Percentiles rank a stretch among this genome's conserved stretches.
phyloP scores from a whole-genome alignment of 2,797 vertebrate species.

The Heliangelus exortis region DNA sequence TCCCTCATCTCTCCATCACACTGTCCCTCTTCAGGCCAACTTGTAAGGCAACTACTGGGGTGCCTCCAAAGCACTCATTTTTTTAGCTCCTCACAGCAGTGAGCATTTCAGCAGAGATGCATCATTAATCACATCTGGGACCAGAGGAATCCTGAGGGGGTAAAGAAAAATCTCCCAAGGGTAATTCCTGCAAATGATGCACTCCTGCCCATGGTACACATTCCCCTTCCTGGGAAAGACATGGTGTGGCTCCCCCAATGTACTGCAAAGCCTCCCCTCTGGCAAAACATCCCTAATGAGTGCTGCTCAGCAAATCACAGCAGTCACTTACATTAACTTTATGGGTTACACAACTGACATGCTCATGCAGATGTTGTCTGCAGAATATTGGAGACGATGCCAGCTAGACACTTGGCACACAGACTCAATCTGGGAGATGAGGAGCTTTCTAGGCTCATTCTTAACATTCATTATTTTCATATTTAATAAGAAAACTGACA shows the following conservation, averaged over 20 bases:
- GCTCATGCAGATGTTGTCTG: slow-evolving; percentile 45
- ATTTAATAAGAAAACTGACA: slow-evolving; percentile 48
- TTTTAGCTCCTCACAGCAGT: neutral
- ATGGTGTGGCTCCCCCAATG: neutral
- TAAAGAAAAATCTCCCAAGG: neutral
- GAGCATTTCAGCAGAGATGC: neutral
- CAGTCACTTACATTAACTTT: neutral
- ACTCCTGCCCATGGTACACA: neutral
- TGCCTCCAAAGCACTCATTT: neutral
- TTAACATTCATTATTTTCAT: slow-evolving; percentile 28
- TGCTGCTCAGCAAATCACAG: neutral
- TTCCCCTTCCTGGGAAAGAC: neutral
- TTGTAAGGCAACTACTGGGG: neutral
- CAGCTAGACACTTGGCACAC: slow-evolving; percentile 60
- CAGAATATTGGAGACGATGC: neutral
- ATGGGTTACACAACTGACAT: neutral
- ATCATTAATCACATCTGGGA: neutral
- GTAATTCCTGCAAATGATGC: neutral
- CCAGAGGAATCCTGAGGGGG: neutral
- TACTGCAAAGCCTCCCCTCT: neutral
- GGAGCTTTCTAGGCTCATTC: slow-evolving; percentile 48
- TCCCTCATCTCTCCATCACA: accelerated
- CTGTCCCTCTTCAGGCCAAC: neutral
- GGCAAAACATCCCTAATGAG: neutral
- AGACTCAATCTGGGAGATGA: neutral